Conservation (phyloP, 2,797 vertebrate species). For the Caiman crocodilus region DNA sequence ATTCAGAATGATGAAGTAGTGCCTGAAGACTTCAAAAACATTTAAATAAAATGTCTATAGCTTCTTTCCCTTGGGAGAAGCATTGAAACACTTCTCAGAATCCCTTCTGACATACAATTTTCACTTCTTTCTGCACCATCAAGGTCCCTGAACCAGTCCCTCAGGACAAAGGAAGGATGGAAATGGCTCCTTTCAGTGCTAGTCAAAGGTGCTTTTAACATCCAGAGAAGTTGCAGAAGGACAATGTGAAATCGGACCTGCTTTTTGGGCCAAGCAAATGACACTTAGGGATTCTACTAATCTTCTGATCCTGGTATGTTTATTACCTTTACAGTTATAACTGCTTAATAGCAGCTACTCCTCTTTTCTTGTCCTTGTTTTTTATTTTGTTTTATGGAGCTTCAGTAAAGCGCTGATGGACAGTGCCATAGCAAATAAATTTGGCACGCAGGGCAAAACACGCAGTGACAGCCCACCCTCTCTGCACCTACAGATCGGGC, state of each 20-base stretch:
- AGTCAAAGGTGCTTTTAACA: slow-evolving; percentile 12
- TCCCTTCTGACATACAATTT: not conserved
- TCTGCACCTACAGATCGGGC: too few species aligned
- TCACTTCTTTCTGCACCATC: not conserved
- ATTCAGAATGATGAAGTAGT: not conserved
- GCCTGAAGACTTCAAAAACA: not conserved
- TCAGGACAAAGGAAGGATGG: not conserved
- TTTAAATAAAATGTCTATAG: not conserved
- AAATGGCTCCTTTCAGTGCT: fast-evolving
- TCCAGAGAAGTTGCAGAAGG: not conserved
- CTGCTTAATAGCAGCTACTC: not conserved
- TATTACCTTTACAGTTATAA: slow-evolving; percentile 18
- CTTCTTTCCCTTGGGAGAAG: not conserved
- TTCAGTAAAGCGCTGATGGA: not conserved
- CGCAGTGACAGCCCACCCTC: too few species aligned
- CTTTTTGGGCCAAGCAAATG: not conserved
- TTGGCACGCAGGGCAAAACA: too few species aligned
- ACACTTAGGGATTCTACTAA: not conserved
- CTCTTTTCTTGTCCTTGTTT: slow-evolving; percentile 4
- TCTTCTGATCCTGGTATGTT: not conserved
- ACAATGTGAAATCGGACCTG: not conserved
- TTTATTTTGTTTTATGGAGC: not conserved
- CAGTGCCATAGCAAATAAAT: too few species aligned
- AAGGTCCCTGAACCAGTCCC: not conserved
- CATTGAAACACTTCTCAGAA: not conserved